Evolutionary conservation across 1,140 invertebrate species (phyloP).

Genomic region (Leptestheria dahalacensis): DNA sequence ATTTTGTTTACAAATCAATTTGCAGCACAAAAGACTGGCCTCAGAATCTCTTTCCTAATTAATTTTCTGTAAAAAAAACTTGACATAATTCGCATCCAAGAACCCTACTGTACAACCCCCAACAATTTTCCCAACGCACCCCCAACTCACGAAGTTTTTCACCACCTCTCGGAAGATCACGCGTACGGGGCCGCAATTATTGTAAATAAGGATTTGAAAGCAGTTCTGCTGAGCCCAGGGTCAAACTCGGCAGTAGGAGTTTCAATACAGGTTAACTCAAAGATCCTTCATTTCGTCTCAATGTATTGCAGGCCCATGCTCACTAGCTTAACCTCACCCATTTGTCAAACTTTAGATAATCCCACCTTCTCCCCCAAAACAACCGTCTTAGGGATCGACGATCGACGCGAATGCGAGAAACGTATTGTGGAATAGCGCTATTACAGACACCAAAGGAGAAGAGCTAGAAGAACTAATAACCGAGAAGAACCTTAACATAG

Average conservation of each 20-base stretch:
- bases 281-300: background rate
- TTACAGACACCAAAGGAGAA: background rate
- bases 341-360: no score
- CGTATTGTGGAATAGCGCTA: background rate
- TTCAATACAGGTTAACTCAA: background rate
- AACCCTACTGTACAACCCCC: background rate
- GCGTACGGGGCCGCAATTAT: conserved; percentile 5
- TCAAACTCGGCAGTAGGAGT: background rate
- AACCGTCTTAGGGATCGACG: background rate
- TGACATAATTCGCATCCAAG: background rate
- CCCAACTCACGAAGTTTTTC: background rate
- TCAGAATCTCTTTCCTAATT: background rate
- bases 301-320: background rate
- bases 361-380: background rate
- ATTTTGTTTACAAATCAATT: conserved; percentile 1
- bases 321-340: background rate
- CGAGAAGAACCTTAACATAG: background rate
- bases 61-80: background rate
- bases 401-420: conserved; percentile 6
- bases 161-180: background rate
- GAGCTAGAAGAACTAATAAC: background rate
- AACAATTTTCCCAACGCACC: no score
- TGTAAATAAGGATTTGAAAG: background rate
- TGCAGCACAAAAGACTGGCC: background rate
- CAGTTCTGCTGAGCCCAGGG: no score